Conservation (phyloP, 2,797 vertebrate species). For the Pipistrellus kuhlii region DNA sequence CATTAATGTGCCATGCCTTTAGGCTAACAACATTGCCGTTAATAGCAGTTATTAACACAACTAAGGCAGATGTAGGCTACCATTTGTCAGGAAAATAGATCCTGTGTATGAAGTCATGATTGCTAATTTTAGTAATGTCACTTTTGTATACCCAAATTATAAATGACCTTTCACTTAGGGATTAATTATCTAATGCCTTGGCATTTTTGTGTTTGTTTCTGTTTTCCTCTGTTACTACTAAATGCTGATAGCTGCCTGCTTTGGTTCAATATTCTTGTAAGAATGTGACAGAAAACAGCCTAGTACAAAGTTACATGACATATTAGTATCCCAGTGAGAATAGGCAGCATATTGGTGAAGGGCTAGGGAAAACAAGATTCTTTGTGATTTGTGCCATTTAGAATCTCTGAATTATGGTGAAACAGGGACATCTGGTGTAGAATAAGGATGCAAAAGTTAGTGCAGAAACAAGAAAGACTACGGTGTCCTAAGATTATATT, state of each 20-base stretch:
- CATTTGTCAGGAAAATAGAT: constrained; percentile 66
- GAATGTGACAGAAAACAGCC: constrained; percentile 69
- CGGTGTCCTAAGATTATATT: background rate
- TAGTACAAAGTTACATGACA: constrained; percentile 71
- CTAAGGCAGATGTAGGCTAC: constrained; percentile 23
- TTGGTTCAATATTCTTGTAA: constrained; percentile 74
- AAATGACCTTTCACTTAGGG: constrained; percentile 78
- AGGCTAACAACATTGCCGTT: constrained; percentile 70
- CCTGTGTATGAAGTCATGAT: background rate
- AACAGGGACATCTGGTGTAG: constrained; percentile 79
- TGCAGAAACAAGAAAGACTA: constrained; percentile 2
- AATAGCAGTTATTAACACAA: constrained; percentile 72
- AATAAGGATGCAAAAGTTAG: constrained; percentile 44
- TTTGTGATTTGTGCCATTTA: constrained; percentile 51
- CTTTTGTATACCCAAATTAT: constrained; percentile 67
- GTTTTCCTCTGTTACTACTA: constrained; percentile 54
- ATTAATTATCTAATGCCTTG: constrained; percentile 75
- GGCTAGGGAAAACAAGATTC: constrained; percentile 26
- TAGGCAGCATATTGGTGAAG: constrained; percentile 51
- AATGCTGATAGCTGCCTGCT: constrained; percentile 69
- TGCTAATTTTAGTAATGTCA: constrained; percentile 73
- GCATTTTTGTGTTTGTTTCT: constrained; percentile 73
- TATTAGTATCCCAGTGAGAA: constrained; percentile 70
- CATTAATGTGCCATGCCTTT: constrained; percentile 67
- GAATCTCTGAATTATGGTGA: constrained; percentile 58